Evolutionary conservation across 2,113 vertebrate species (phyloP).

Genomic region (Hippoglossus stenolepis): DNA sequence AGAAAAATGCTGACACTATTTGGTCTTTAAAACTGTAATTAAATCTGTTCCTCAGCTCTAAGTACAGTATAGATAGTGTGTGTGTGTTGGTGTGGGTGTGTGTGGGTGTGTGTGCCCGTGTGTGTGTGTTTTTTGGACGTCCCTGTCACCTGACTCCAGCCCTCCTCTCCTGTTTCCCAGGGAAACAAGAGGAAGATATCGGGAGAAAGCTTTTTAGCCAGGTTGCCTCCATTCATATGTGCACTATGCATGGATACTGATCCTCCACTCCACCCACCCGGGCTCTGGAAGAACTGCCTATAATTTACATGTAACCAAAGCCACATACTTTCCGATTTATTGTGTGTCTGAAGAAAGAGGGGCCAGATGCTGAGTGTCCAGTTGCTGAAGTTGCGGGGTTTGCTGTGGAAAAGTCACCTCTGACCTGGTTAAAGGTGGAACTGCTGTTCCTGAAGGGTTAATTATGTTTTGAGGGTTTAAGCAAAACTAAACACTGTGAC

Average conservation of each 20-base stretch:
- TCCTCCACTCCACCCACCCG: slow-evolving; percentile 64
- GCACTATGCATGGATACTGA: slow-evolving; percentile 72
- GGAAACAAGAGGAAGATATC: slow-evolving; percentile 61
- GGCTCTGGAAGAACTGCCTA: slow-evolving; percentile 74
- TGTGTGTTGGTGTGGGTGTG: too few species aligned
- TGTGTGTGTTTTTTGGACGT: slow-evolving; percentile 22
- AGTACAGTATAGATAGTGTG: slow-evolving; percentile 30
- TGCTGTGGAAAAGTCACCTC: slow-evolving; percentile 42
- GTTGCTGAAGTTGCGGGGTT: slow-evolving; percentile 62
- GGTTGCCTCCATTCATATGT: slow-evolving; percentile 74
- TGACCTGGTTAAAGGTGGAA: slow-evolving; percentile 34
- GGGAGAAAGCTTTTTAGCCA: slow-evolving; percentile 64
- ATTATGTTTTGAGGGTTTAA: slow-evolving; percentile 28
- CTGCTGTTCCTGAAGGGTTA: slow-evolving; percentile 17
- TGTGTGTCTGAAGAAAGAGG: slow-evolving; percentile 79
- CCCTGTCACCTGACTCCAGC: slow-evolving; percentile 70
- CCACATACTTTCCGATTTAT: slow-evolving; percentile 75
- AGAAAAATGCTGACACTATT: slow-evolving; percentile 38
- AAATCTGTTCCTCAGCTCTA: slow-evolving; percentile 42
- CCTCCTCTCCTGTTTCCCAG: slow-evolving; percentile 73
- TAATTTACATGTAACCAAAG: slow-evolving; percentile 82
- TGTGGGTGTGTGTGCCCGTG: too few species aligned
- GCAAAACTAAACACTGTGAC: not conserved
- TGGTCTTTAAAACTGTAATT: slow-evolving; percentile 43
- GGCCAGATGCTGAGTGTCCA: slow-evolving; percentile 72